Percentiles rank a stretch among this genome's conserved stretches.
Evolutionary conservation across 2,888 invertebrate genomes (phyloP).

Genomic region (Caenorhabditis wallacei): DNA sequence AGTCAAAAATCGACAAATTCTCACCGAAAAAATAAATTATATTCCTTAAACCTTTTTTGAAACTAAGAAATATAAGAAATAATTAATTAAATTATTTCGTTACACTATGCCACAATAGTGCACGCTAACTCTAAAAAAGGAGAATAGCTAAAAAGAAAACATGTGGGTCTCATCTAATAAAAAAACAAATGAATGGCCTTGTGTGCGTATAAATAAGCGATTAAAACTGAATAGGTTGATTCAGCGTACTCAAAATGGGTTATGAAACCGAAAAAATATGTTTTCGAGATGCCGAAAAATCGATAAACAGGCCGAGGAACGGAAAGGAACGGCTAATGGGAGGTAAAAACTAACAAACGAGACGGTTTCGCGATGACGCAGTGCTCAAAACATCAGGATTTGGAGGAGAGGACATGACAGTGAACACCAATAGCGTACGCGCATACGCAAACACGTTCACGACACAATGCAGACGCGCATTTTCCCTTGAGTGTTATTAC

Average conservation of each 20-base stretch:
- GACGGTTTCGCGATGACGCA: not conserved
- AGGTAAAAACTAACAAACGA: slow-evolving; percentile 13
- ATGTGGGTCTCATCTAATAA: not conserved
- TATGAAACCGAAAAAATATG: not conserved
- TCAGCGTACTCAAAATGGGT: not conserved
- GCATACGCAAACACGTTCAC: slow-evolving; percentile 51
- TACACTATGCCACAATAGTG: not conserved
- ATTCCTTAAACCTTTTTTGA: too few relatives aligned
- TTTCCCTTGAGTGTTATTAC: not conserved
- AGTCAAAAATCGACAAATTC: not conserved
- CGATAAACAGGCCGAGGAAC: not conserved
- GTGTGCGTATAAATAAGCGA: slow-evolving; percentile 8
- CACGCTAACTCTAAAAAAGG: not conserved
- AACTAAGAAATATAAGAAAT: too few relatives aligned
- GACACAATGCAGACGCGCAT: slow-evolving; percentile 40
- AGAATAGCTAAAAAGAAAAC: not conserved
- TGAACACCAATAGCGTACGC: slow-evolving; percentile 13
- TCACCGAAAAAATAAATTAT: not conserved
- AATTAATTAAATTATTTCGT: too few relatives aligned
- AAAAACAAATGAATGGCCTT: slow-evolving; percentile 15
- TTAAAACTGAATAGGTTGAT: slow-evolving; percentile 3
- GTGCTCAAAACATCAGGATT: slow-evolving; percentile 10
- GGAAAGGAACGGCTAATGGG: not conserved
- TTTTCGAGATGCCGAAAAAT: not conserved
- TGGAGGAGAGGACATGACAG: not conserved